These are phyloP conservation scores for Pinna nobilis DNA, from an alignment of 1,140 invertebrate genomes.

Conservation along the genomic window DNA sequence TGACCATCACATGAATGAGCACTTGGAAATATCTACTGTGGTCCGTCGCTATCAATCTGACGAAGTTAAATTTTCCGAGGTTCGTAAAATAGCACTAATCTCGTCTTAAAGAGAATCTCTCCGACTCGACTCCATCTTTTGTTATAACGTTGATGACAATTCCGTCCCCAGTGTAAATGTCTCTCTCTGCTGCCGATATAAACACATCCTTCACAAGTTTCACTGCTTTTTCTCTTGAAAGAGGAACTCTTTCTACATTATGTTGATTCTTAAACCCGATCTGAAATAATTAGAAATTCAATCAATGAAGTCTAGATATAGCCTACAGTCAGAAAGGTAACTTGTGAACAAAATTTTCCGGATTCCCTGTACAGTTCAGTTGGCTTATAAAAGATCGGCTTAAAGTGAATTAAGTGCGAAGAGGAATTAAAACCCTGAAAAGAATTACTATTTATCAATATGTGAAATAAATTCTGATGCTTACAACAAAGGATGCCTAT, in stretches of 20 bases:
- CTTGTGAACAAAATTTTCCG: neutral
- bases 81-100: conserved; percentile 61
- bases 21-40: neutral
- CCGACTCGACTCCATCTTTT: conserved; percentile 84
- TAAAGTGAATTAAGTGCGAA: too few relatives aligned
- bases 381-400: too few relatives aligned
- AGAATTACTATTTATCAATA: too few relatives aligned
- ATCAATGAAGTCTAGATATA: neutral
- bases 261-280: conserved; percentile 92
- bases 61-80: neutral
- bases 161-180: conserved; percentile 97
- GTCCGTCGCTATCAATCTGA: neutral
- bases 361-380: too few relatives aligned
- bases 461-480: too few relatives aligned
- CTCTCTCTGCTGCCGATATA: conserved; percentile 96
- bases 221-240: conserved; percentile 87
- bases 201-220: conserved; percentile 95
- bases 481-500: too few relatives aligned
- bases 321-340: neutral
- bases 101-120: conserved; percentile 70
- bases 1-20: neutral
- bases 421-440: too few relatives aligned
- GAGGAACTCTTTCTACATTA: conserved; percentile 74
- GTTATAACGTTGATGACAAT: conserved; percentile 93
- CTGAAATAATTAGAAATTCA: conserved; percentile 73